A percentile compares a stretch with the other conserved stretches of the same genome.
phyloP scores from a whole-genome alignment of 1,140 invertebrate species.

The Tribolium castaneum region DNA sequence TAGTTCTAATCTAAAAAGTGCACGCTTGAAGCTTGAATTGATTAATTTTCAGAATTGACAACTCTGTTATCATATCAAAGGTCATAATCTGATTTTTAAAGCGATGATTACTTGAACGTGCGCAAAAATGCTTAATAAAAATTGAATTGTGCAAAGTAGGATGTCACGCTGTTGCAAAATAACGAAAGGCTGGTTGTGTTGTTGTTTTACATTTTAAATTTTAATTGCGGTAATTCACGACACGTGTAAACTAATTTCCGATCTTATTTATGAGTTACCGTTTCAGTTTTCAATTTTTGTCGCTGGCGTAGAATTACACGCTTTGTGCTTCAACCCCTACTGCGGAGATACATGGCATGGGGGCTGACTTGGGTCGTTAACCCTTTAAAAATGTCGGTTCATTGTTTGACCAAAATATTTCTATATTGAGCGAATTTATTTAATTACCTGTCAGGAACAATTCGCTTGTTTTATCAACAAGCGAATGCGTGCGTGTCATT shows the following conservation, averaged over 20 bases:
- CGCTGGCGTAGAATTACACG: background rate
- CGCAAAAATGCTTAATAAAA: conserved; percentile 23
- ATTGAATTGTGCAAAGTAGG: background rate
- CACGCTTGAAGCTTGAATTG: background rate
- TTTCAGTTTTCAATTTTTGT: background rate
- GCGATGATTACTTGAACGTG: too few relatives aligned
- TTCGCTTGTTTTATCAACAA: background rate
- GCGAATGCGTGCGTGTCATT: background rate
- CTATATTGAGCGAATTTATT: too few relatives aligned
- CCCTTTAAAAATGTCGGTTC: background rate
- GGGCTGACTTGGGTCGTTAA: background rate
- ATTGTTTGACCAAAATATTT: too few relatives aligned
- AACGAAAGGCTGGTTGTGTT: background rate
- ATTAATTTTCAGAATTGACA: background rate
- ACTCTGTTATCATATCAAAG: background rate
- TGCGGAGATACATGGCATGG: background rate
- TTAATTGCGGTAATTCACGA: background rate
- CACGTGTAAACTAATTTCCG: background rate
- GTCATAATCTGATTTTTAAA: background rate
- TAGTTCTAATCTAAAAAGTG: background rate
- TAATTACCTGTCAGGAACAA: too few relatives aligned
- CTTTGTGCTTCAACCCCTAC: background rate
- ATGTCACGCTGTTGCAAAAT: background rate
- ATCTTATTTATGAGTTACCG: background rate
- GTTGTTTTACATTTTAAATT: background rate